phyloP scores from a whole-genome alignment of 2,888 invertebrate genomes.

The Dascillus cervinus region DNA sequence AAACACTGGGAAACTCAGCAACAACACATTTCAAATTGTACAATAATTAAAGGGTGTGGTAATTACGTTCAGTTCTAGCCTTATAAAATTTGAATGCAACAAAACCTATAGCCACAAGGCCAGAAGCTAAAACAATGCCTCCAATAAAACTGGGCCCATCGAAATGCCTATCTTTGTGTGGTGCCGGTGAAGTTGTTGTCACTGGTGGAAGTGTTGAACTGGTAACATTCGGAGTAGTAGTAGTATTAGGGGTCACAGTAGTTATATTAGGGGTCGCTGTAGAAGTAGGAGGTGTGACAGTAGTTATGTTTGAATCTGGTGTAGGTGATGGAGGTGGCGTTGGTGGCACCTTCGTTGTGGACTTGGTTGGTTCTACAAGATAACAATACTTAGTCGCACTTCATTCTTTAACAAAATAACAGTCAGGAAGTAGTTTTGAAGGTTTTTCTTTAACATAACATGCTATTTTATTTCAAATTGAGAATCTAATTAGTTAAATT shows the following conservation, averaged over 20 bases:
- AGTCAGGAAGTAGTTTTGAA: too few relatives aligned
- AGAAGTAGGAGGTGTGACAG: conserved; percentile 17
- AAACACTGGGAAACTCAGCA: too few relatives aligned
- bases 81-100: conserved; percentile 85
- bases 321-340: conserved; percentile 10
- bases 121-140: conserved; percentile 75
- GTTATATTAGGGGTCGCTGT: conserved; percentile 29
- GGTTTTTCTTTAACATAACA: too few relatives aligned
- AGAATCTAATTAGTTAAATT: too few relatives aligned
- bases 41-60: conserved; percentile 86
- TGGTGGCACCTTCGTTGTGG: conserved; percentile 19
- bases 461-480: too few relatives aligned
- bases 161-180: conserved; percentile 46
- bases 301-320: conserved; percentile 12
- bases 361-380: conserved; percentile 15
- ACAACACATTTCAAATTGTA: too few relatives aligned
- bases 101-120: conserved; percentile 70
- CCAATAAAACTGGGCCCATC: conserved; percentile 75
- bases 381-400: too few relatives aligned
- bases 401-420: too few relatives aligned
- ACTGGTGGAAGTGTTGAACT: conserved; percentile 21
- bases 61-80: conserved; percentile 76
- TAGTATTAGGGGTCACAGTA: conserved; percentile 24
- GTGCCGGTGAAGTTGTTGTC: conserved; percentile 15
- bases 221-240: conserved; percentile 13